These are phyloP conservation scores for Gobiocypris rarus DNA, from an alignment of 2,113 vertebrate genomes.

Conservation along the genomic window DNA sequence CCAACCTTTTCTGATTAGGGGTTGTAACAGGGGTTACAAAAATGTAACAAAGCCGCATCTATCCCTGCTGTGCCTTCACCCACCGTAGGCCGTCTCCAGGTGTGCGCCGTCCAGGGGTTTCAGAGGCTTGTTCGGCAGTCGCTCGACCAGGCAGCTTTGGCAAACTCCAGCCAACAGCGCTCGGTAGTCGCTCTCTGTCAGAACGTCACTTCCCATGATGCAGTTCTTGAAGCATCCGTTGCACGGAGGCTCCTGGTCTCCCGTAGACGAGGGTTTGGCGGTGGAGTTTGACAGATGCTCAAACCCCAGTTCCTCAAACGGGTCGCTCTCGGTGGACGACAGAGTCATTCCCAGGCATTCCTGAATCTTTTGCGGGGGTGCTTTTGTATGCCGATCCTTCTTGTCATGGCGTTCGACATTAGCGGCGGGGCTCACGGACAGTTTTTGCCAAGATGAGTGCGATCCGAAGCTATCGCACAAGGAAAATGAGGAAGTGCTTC, in stretches of 20 bases:
- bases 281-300: not conserved
- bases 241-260: slow-evolving; percentile 49
- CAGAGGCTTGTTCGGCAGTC: slow-evolving; percentile 79
- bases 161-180: slow-evolving; percentile 85
- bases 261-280: not conserved
- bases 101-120: slow-evolving; percentile 76
- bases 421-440: slow-evolving; percentile 44
- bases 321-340: not conserved
- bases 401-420: not conserved
- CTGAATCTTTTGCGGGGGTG: not conserved
- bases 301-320: slow-evolving; percentile 15
- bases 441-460: slow-evolving; percentile 75
- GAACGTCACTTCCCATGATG: not conserved
- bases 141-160: slow-evolving; percentile 80
- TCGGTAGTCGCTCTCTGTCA: slow-evolving; percentile 79
- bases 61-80: slow-evolving; percentile 55
- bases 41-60: too few relatives aligned
- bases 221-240: slow-evolving; percentile 59
- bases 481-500: slow-evolving; percentile 54
- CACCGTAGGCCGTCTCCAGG: slow-evolving; percentile 76
- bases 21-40: too few relatives aligned
- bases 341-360: not conserved
- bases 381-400: not conserved
- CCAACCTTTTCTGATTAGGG: too few relatives aligned
- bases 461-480: slow-evolving; percentile 68